Conservation (phyloP, 2,797 vertebrate species). For the Takifugu rubripes region DNA sequence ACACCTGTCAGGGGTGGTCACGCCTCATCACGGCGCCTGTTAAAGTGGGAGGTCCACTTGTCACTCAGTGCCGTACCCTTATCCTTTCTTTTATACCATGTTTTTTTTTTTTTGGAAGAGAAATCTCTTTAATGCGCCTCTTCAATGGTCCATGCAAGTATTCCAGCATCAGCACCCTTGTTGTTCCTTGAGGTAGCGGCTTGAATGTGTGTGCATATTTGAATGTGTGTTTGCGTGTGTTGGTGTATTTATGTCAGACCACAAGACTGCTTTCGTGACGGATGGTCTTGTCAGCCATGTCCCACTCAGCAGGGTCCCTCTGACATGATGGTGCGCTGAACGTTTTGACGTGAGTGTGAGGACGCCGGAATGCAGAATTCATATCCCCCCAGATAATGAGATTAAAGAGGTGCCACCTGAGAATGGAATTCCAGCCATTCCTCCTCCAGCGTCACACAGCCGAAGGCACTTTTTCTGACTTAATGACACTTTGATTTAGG, state of each 20-base stretch:
- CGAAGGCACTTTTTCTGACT: neutral
- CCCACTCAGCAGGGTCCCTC: conserved; percentile 20
- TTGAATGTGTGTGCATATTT: neutral
- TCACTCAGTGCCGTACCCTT: conserved; percentile 44
- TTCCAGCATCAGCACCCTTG: conserved; percentile 7
- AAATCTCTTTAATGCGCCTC: conserved; percentile 33
- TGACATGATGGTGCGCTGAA: conserved; percentile 29
- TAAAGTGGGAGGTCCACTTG: conserved; percentile 64
- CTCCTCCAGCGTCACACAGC: conserved; percentile 34
- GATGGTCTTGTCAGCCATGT: conserved; percentile 24
- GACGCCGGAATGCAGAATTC: conserved; percentile 72
- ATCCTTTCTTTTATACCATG: conserved; percentile 25
- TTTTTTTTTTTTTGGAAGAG: conserved; percentile 21
- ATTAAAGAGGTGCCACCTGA: conserved; percentile 66
- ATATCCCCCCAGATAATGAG: conserved; percentile 74
- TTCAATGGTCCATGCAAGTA: conserved; percentile 20
- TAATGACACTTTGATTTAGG: neutral
- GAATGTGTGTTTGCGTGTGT: neutral
- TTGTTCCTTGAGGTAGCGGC: neutral
- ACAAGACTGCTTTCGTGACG: conserved; percentile 8
- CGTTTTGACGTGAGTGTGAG: conserved; percentile 8
- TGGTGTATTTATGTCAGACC: conserved; percentile 1
- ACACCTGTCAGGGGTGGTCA: conserved; percentile 67
- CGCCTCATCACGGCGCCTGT: conserved; percentile 54
- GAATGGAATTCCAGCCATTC: conserved; percentile 69